Evolutionary conservation across 2,113 vertebrate genomes (phyloP).

Genomic region (Girardinichthys multiradiatus): DNA sequence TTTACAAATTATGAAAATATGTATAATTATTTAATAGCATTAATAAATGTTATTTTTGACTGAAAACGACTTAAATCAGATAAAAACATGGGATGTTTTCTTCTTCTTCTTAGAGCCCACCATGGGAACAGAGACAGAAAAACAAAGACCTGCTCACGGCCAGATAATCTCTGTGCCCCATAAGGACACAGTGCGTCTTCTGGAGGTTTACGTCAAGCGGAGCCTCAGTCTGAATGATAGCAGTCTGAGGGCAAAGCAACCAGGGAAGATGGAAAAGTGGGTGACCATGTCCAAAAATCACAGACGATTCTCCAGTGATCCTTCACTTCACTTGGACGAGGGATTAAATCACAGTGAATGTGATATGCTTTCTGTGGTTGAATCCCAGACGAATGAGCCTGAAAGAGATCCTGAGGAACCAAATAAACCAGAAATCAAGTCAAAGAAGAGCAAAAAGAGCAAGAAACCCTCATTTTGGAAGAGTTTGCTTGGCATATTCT

Average conservation of each 20-base stretch:
- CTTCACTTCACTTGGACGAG: constrained; percentile 23
- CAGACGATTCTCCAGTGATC: constrained; percentile 74
- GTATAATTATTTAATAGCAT: not conserved
- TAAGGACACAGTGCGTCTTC: constrained; percentile 77
- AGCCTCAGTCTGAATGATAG: constrained; percentile 79
- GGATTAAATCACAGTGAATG: not conserved
- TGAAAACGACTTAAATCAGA: not conserved
- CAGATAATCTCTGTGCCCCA: constrained; percentile 75
- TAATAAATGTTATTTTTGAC: not conserved
- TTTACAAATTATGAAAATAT: not conserved
- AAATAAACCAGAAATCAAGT: constrained; percentile 33
- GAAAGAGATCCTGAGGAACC: not conserved
- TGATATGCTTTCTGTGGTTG: accelerated
- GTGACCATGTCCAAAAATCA: constrained; percentile 43
- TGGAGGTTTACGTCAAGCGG: constrained; percentile 82
- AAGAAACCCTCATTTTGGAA: constrained; percentile 79
- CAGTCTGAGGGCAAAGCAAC: accelerated
- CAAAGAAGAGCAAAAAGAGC: constrained; percentile 77
- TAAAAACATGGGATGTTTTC: not conserved
- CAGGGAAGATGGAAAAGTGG: constrained; percentile 47
- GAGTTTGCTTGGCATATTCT: constrained; percentile 75
- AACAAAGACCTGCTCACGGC: constrained; percentile 19
- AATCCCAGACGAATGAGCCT: accelerated
- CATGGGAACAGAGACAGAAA: constrained; percentile 50
- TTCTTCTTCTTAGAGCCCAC: constrained; percentile 10